Base-by-base conservation (phyloP, 2,888 invertebrate genomes). In the Rhaphigaster nebulosa region DNA sequence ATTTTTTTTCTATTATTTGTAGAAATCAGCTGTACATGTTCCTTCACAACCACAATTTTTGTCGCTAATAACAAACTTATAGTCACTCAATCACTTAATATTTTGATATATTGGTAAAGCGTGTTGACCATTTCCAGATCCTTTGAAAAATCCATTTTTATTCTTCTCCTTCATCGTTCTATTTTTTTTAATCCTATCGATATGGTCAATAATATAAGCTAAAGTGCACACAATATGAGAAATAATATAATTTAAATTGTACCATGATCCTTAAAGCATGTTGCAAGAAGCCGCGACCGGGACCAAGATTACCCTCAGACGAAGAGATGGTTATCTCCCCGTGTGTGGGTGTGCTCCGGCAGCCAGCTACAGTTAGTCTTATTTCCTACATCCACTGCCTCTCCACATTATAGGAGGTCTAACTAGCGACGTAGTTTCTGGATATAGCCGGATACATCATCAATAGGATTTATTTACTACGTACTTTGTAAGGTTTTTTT, bases 291-390 rank as follows among this genome's bases (percentile, higher is more conserved):
- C 70, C 70, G 34, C 34, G 34, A 38, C 34, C 0, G 6, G 23
- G 70, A 76, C 29, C 34, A 70, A 76, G 70, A 76, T 76, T 76
- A 23, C 34, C 70, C 70, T 76, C 20, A n/a, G 70, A 76, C 34
- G 34, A 34, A 38, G 70, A 76, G 70, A 76, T 76, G 70, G 70
- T 76, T 38, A 76, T 76, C 70, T 34, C 4, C 8, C 5, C 8
- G 34, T 76, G 70, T 38, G 70, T 76, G 70, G 70, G 70, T 76
- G 70, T 76, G 70, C 70, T 76, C 70, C 65, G 12, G 56, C 56
- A 26, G 29, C 70, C 70, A 20, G 34, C 70, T 6, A 15, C 34
- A 12, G 70, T 76, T 76, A 34, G 70, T 76, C 38, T 76, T 76
- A 76, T 76, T 76, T 76, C 70, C 70, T 38, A 3, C 38, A 20